Evolutionary conservation across 1,140 invertebrate genomes (phyloP), one percentile per base, ranked within the genome.

Genomic region (Drosophila arawakana): DNA sequence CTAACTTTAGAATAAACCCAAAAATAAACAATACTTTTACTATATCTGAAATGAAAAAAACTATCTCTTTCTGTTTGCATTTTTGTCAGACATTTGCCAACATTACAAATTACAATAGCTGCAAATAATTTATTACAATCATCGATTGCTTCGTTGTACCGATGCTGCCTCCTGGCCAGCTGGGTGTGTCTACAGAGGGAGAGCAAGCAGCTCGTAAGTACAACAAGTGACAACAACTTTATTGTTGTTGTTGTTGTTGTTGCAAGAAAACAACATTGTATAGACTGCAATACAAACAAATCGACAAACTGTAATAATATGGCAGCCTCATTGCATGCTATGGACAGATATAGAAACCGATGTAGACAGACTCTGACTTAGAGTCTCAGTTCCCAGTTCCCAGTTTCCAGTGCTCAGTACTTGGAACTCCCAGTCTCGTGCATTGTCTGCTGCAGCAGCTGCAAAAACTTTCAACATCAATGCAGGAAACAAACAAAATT

Each of bases 401-500:
- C 25, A 30, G 25, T 25, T 25, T 15, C 15, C 15, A 15, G 15
- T 15, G 15, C 25, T 25, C 25, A 25, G 25, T 30, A 6, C 25
- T 30, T 30, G 25, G 25, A 30, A 4, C 25, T 25, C 25, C 4
- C 25, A 43, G n/a, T 13, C 35, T 50, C 15, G 13, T 71, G 80
- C 80, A 82, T 82, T 82, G 80, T 83, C 73, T 84, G 81, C 68
- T 76, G 80, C 80, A 84, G 73, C 80, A 83, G 80, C 80, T 83
- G 80, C 76, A 83, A 79, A 76, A 84, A 83, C 80, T 83, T 83
- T 84, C 80, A 83, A 76, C 80, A 83, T 80, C 80, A 73, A 83
- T 84, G 76, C 74, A 80, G 76, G 68, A 76, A 84, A 84, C 80
- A 83, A 83, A 83, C 80, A 83, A 83, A 83, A 84, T 83, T 83